Evolutionary conservation across 2,113 vertebrate genomes (phyloP).

Genomic region (Axis porcinus): DNA sequence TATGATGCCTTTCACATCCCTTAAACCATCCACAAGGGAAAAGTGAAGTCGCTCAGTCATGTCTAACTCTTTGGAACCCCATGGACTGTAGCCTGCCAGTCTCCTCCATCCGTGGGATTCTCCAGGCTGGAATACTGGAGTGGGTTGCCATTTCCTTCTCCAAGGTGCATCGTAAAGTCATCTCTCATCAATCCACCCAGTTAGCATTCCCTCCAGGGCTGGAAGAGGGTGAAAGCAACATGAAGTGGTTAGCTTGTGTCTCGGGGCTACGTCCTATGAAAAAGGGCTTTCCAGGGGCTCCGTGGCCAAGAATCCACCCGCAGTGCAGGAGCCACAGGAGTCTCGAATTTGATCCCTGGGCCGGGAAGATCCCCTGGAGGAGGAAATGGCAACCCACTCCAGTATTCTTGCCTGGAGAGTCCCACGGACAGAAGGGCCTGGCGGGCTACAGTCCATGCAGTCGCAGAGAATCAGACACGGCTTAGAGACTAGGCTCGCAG

Average conservation of each 20-base stretch:
- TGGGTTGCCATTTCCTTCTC: neutral
- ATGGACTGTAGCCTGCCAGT: neutral
- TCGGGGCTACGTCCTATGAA: rapidly evolving
- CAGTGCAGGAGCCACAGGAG: too few species aligned
- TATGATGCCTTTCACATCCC: neutral
- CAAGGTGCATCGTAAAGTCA: rapidly evolving
- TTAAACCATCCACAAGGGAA: neutral
- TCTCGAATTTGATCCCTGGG: neutral
- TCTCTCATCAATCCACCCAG: neutral
- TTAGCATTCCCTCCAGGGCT: neutral
- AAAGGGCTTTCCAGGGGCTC: neutral
- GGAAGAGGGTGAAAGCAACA: too few species aligned
- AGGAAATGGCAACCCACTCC: neutral
- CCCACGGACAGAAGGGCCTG: neutral
- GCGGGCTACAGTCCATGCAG: neutral
- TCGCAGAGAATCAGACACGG: neutral
- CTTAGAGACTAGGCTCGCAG: neutral
- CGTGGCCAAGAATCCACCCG: neutral
- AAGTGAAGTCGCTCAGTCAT: neutral
- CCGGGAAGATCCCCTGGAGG: neutral
- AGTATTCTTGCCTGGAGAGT: neutral
- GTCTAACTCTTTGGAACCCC: neutral
- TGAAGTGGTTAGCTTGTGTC: neutral
- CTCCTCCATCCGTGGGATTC: neutral
- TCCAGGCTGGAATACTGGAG: neutral